Evolutionary conservation across 1,140 invertebrate genomes (phyloP), one percentile per base, ranked within the genome.

Genomic region (Stegodyphus dumicola): DNA sequence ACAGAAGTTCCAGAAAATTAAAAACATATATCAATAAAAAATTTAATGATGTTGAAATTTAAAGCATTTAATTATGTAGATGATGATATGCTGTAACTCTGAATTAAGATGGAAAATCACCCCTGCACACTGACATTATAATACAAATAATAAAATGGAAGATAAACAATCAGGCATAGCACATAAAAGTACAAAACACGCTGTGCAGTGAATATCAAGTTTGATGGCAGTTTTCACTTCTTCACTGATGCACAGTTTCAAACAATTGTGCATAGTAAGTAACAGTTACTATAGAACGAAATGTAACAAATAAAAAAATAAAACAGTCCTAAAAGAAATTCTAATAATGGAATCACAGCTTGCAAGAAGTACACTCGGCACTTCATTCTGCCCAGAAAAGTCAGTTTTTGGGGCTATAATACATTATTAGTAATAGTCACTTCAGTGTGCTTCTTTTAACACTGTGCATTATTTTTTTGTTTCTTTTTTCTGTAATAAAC

Each of bases 321-420:
- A 60, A 60, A 60, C 9, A 9, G 15, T 9, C 15, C 56, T 15
- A 10, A 60, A 60, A 60, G n/a, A 51, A 77, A 77, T 74, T 53
- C 56, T 83, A 64, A 56, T 71, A 80, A 83, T 83, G 71, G 71
- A 83, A 83, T 83, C 80, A 83, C 80, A 83, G 80, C 80, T 83
- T 67, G 54, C 71, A 75, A 75, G 56, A 60, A 60, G 56, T 60
- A 60, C 56, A 60, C 56, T 60, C 15, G 56, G 56, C 56, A 60
- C 56, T 60, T 60, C 56, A 60, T 60, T 9, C 15, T 60, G 56
- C 56, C 9, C 56, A 60, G 56, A 60, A 60, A 60, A 10, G 56
- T 60, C 56, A 33, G n/a, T n/a, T 33, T 33, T 33, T 60, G 56
- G 56, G 56, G 56, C 56, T 60, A 60, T 60, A 10, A 10, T 60